A percentile compares a stretch with the other conserved stretches of the same genome.
phyloP scores from a whole-genome alignment of 2,113 vertebrate genomes.

The Lucifuga dentata region DNA sequence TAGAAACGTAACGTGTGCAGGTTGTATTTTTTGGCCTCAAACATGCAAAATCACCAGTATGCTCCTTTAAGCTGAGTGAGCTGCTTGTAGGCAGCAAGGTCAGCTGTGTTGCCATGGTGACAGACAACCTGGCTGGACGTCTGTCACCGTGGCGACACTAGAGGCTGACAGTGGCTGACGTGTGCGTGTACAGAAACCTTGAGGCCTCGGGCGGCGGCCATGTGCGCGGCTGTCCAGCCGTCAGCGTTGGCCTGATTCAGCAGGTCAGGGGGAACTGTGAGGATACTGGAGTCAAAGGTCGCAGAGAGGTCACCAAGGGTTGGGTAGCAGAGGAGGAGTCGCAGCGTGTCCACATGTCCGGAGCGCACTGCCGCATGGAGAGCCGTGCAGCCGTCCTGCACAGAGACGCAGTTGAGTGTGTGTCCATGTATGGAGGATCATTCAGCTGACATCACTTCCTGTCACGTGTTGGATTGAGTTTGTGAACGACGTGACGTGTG shows the following conservation, averaged over 20 bases:
- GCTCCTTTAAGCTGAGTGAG: slow-evolving; percentile 1
- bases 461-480: no score
- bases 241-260: slow-evolving; percentile 91
- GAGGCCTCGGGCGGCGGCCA: slow-evolving; percentile 93
- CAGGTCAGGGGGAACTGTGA: slow-evolving; percentile 74
- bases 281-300: slow-evolving; percentile 19
- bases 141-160: slow-evolving; percentile 2
- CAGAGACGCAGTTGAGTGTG: slow-evolving; percentile 12
- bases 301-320: slow-evolving; percentile 33
- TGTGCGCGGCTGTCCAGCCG: slow-evolving; percentile 95
- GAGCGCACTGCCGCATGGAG: slow-evolving; percentile 90
- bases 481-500: no score
- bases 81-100: slow-evolving; percentile 28
- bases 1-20: no score
- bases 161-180: no score
- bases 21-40: no score
- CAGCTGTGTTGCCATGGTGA: slow-evolving; percentile 19
- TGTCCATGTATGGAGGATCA: no score
- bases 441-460: no score
- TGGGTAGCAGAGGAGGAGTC: slow-evolving; percentile 87
- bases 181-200: slow-evolving; percentile 82
- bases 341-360: slow-evolving; percentile 88
- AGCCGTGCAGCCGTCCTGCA: slow-evolving; percentile 91
- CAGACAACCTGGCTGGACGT: no score
- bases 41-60: no score